Evolutionary conservation across 2,113 vertebrate genomes (phyloP).

Genomic region (Dasyornis broadbenti): DNA sequence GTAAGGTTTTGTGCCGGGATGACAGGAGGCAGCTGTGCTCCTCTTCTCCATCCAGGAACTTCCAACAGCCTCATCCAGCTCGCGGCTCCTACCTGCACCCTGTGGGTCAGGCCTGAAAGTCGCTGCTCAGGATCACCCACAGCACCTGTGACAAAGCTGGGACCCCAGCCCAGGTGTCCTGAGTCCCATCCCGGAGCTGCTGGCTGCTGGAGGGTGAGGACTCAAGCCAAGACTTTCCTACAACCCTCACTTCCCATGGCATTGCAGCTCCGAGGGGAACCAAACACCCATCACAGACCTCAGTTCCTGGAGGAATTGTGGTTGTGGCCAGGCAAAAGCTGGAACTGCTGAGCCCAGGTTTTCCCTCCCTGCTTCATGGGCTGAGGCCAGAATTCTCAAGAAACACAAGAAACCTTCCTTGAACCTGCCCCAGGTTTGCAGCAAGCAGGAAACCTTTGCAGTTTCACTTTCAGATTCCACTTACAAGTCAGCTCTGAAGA

Average conservation of each 20-base stretch:
- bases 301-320: neutral
- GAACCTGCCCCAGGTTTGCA: neutral
- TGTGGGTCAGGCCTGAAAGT: accelerated
- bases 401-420: neutral
- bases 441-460: neutral
- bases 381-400: neutral
- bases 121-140: neutral
- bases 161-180: neutral
- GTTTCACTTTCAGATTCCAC: neutral
- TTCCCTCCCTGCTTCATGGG: neutral
- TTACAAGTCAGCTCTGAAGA: neutral
- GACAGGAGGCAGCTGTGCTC: neutral
- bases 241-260: neutral
- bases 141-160: neutral
- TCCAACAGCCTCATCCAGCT: neutral
- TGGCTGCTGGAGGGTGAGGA: neutral
- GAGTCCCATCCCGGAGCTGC: neutral
- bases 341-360: neutral
- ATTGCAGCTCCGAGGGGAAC: neutral
- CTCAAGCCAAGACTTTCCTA: neutral
- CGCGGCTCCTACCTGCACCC: neutral
- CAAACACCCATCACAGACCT: neutral
- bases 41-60: neutral
- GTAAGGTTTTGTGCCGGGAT: accelerated
- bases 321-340: neutral